Percentiles rank a stretch among this genome's conserved stretches.
Evolutionary conservation across 1,140 invertebrate genomes (phyloP).

Genomic region (Kradibia gibbosae): DNA sequence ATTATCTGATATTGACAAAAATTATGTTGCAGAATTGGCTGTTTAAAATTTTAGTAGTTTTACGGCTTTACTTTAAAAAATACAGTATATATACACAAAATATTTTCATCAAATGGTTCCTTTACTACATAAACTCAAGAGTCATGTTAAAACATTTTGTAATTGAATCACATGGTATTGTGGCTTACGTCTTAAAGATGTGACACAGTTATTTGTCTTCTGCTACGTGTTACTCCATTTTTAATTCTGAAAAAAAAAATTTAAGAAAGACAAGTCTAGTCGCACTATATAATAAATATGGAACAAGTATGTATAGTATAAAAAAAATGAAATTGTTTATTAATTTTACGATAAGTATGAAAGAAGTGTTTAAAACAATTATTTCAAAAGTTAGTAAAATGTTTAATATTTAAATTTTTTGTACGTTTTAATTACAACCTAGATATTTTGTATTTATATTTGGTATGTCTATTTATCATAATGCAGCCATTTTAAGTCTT

Average conservation of each 20-base stretch:
- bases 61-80: too few species aligned
- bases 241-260: not conserved
- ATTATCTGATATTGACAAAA: too few species aligned
- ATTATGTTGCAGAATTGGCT: too few species aligned
- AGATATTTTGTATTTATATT: not conserved
- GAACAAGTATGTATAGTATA: constrained; percentile 34
- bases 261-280: not conserved
- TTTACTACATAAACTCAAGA: too few species aligned
- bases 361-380: not conserved
- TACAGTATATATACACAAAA: too few species aligned
- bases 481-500: not conserved
- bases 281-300: constrained; percentile 13
- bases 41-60: too few species aligned
- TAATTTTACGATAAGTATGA: not conserved
- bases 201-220: not conserved
- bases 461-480: not conserved
- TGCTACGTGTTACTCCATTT: not conserved
- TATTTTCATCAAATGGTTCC: too few species aligned
- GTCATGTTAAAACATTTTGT: too few species aligned
- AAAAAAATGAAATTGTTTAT: constrained; percentile 1
- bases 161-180: too few species aligned
- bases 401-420: not conserved
- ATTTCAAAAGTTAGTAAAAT: not conserved
- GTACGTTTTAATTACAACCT: not conserved
- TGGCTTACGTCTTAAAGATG: too few species aligned